Base-by-base conservation (phyloP, 30 jellyfish, hydroid and myxozoan species). In the Rhopilema esculentum region DNA sequence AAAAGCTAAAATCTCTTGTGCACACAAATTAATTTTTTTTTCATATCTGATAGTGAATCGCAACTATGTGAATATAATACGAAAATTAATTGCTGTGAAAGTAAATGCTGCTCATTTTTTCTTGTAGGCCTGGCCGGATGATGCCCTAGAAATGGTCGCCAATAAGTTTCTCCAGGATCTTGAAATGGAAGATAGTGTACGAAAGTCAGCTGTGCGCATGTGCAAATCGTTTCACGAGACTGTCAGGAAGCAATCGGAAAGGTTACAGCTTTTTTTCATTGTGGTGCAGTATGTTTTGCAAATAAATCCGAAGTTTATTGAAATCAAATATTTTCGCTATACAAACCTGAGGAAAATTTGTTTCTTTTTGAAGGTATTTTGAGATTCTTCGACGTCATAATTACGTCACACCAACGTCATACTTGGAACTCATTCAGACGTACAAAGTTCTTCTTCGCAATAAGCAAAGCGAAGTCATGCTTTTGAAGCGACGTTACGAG, bases 81-180 rank as follows among this genome's bases (percentile, higher is more conserved):
- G n/a, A n/a, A n/a, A n/a, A n/a, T n/a, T n/a, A n/a, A n/a, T n/a
- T n/a, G n/a, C n/a, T n/a, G n/a, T n/a, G n/a, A n/a, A n/a, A n/a
- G n/a, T n/a, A n/a, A n/a, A n/a, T n/a, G n/a, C n/a, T n/a, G n/a
- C n/a, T n/a, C n/a, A n/a, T n/a, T n/a, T n/a, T n/a, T n/a, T n/a
- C n/a, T n/a, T n/a, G n/a, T 26, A 94, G 99, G 99, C 97, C n/a
- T 94, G 99, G 99, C 99, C 99, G 0, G 97, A 94, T 71, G 99
- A 94, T 82, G 99, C 99, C 9, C 72, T 94, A 53, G 99, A 94
- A 62, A 94, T 94, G 99, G 99, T 94, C 4, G 99, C 99, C 17
- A 89, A 89, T 18, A 90, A 90, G 63, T 94, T 94, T 88, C 79
- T 94, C 0, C 97, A 87, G 66, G 99, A 94, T 48, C 88, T 94